Percentiles rank a stretch among this genome's conserved stretches.
phyloP scores from a whole-genome alignment of 2,797 vertebrate genomes.

The Hipposideros larvatus region DNA sequence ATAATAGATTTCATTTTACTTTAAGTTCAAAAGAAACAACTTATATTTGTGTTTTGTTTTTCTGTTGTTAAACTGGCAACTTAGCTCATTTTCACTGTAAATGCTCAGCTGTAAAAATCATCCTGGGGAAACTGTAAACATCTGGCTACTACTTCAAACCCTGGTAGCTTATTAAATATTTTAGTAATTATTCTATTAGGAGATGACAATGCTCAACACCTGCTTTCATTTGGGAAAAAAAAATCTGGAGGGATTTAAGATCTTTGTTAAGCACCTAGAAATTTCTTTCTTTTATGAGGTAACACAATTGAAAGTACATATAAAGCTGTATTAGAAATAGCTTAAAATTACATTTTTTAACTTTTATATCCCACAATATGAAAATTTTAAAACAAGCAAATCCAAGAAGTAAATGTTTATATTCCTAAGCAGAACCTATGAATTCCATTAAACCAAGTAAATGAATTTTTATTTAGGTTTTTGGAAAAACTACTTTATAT shows the following conservation, averaged over 20 bases:
- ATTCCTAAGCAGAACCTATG: conserved; percentile 48
- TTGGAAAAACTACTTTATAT: conserved; percentile 1
- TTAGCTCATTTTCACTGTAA: conserved; percentile 63
- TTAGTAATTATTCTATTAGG: conserved; percentile 77
- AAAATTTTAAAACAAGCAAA: conserved; percentile 64
- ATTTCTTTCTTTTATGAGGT: conserved; percentile 73
- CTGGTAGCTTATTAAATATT: conserved; percentile 76
- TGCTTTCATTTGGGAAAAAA: conserved; percentile 76
- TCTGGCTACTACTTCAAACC: conserved; percentile 76
- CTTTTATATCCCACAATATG: conserved; percentile 65
- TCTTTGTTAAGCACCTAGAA: conserved; percentile 79
- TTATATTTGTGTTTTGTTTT: conserved; percentile 45
- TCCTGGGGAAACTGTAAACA: conserved; percentile 80
- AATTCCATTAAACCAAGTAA: conserved; percentile 72
- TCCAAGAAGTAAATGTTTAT: conserved; percentile 42
- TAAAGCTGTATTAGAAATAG: conserved; percentile 58
- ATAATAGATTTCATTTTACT: conserved; percentile 14
- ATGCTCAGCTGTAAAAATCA: conserved; percentile 77
- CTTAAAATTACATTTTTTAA: conserved; percentile 57
- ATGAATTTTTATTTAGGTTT: neutral
- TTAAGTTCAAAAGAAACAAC: conserved; percentile 56
- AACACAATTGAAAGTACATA: conserved; percentile 68
- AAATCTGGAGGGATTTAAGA: conserved; percentile 72
- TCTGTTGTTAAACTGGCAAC: conserved; percentile 59
- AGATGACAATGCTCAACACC: conserved; percentile 76